Conservation (phyloP, 2,888 invertebrate genomes). For the Noctua pronuba region DNA sequence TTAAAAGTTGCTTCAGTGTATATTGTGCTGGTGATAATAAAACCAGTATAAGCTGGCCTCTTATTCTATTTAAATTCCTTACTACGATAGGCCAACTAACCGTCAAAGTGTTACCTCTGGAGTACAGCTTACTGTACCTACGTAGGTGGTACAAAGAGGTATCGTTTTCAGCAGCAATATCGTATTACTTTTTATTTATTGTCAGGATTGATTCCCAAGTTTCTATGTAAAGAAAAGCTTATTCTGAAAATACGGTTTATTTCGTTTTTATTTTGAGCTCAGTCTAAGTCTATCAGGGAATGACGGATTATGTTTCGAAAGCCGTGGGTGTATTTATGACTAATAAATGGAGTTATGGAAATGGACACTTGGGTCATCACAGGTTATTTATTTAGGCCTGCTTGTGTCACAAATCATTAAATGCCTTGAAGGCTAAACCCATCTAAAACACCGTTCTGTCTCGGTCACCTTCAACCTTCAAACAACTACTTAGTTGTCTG, state of each 20-base stretch:
- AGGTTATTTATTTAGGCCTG: too few species aligned
- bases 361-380: too few species aligned
- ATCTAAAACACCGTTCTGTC: too few species aligned
- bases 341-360: too few species aligned
- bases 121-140: background rate
- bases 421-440: too few species aligned
- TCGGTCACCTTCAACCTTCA: too few species aligned
- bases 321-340: background rate
- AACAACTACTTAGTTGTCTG: too few species aligned
- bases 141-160: background rate
- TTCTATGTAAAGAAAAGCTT: background rate
- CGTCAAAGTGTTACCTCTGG: background rate
- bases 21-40: background rate
- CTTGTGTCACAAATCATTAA: too few species aligned
- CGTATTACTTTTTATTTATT: conserved; percentile 7
- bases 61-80: background rate
- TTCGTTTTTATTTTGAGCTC: conserved; percentile 9
- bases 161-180: conserved; percentile 14
- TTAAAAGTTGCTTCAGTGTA: background rate
- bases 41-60: background rate
- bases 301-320: conserved; percentile 14
- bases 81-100: background rate
- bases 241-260: conserved; percentile 1
- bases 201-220: conserved; percentile 27
- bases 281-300: background rate